Evolutionary conservation across 2,888 invertebrate species (phyloP), one percentile per base, ranked within the genome.

Genomic region (Acanthopleura granulata): DNA sequence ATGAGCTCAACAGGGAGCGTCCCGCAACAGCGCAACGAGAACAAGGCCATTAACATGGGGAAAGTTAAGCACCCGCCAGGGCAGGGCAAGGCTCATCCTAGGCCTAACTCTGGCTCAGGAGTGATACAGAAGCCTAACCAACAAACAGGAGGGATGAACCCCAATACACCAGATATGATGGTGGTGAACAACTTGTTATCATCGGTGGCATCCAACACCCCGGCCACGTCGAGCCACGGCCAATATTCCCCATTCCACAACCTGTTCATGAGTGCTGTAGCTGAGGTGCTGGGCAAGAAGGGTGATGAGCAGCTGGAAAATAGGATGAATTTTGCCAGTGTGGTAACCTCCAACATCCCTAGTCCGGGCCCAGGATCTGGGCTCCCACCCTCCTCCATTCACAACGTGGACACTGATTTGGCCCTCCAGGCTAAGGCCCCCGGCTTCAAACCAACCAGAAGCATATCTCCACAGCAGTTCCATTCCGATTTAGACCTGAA

Each of bases 171-270:
- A 22, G 57, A 57, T 57, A n/a, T 57, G 57, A 57, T 57, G 57
- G 57, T 4, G 3, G 57, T 57, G 6, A 57, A 57, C 18, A 57
- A 57, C 12, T 12, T n/a, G n/a, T 6, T 57, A 12, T 57, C 57
- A 6, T 57, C 57, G 6, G 22, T 57, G 57, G 57, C 57, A n/a
- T 57, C 61, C 12, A 29, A 25, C 16, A 22, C 51, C 18, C 50
- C 77, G 40, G 75, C 73, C 51, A 75, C 77, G 73, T 77, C 82
- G 71, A 78, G 77, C 22, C 93, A 94, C 0, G 93, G 94, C 79
- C 96, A 96, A 87, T 97, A 97, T 91, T 95, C 96, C 0, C 93
- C 97, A 80, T 97, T 97, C 91, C 95, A 95, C 89, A 95, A 96
- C 88, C 91, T 92, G 0, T 94, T 94, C 85, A 93, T 93, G 66